A percentile compares a stretch with the other conserved stretches of the same genome.
Conservation (phyloP, 2,113 vertebrate species). For the Tor tambroides region DNA sequence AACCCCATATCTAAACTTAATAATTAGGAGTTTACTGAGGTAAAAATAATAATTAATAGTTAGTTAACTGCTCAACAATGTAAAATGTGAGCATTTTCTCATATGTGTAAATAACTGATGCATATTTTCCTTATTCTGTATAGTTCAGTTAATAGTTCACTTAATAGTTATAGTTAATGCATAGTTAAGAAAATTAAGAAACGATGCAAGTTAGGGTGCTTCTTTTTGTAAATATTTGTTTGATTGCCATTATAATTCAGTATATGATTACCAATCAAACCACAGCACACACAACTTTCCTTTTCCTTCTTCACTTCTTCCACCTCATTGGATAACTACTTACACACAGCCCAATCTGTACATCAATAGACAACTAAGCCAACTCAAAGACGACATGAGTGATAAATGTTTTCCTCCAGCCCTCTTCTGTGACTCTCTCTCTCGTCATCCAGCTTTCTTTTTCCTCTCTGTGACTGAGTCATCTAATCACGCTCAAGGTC, state of each 20-base stretch:
- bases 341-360: background rate
- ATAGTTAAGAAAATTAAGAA: too few relatives aligned
- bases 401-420: background rate
- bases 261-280: background rate
- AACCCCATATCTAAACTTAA: too few relatives aligned
- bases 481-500: slow-evolving; percentile 33
- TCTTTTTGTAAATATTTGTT: background rate
- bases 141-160: too few relatives aligned
- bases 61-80: too few relatives aligned
- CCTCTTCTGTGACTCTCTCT: background rate
- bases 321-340: too few relatives aligned
- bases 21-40: too few relatives aligned
- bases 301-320: background rate
- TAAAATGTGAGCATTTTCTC: too few relatives aligned
- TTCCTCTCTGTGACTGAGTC: slow-evolving; percentile 35
- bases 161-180: too few relatives aligned
- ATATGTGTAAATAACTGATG: too few relatives aligned
- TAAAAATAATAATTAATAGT: too few relatives aligned
- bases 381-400: background rate
- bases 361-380: background rate
- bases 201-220: too few relatives aligned
- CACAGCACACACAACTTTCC: background rate
- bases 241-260: background rate
- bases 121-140: too few relatives aligned
- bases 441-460: slow-evolving; percentile 3